A percentile compares a stretch with the other conserved stretches of the same genome.
These are phyloP conservation scores for Elmis aenea DNA, from an alignment of 2,888 invertebrate genomes.

Conservation along the genomic window DNA sequence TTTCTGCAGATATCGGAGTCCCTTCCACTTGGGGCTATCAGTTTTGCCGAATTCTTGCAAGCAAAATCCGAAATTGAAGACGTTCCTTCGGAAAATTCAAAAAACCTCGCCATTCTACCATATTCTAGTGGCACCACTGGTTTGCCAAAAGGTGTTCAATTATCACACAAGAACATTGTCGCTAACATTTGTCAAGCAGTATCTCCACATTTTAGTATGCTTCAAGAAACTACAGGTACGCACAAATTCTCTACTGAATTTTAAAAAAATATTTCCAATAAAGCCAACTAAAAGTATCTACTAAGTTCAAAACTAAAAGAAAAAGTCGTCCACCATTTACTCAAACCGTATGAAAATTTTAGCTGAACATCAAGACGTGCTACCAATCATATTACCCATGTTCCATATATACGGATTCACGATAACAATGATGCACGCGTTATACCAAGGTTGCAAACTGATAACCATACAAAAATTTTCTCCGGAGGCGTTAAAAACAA, in stretches of 20 bases:
- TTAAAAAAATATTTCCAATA: no score
- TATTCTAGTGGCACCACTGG: slow-evolving; percentile 88
- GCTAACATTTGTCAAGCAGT: slow-evolving; percentile 43
- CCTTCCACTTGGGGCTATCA: slow-evolving; percentile 54
- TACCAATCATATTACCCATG: slow-evolving; percentile 47
- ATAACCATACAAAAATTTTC: slow-evolving; percentile 43
- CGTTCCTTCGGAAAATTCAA: slow-evolving; percentile 45
- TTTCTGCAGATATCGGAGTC: slow-evolving; percentile 41
- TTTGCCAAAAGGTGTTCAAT: slow-evolving; percentile 67
- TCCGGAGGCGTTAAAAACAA: slow-evolving; percentile 21
- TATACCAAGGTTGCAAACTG: slow-evolving; percentile 45
- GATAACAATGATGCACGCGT: slow-evolving; percentile 41
- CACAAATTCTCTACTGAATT: no score
- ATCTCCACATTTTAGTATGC: no score
- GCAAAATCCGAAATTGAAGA: slow-evolving; percentile 49
- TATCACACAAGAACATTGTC: slow-evolving; percentile 57
- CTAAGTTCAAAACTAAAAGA: no score
- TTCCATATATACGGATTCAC: slow-evolving; percentile 53
- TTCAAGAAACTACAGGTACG: no score
- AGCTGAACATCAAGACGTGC: slow-evolving; percentile 39
- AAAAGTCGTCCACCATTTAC: no score
- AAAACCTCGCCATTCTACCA: slow-evolving; percentile 66
- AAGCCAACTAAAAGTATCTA: no score
- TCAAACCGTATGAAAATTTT: no score
- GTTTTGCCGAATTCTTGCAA: slow-evolving; percentile 58